These are phyloP conservation scores for Xerus rutilus DNA, from an alignment of 2,797 vertebrate species.

Conservation along the genomic window DNA sequence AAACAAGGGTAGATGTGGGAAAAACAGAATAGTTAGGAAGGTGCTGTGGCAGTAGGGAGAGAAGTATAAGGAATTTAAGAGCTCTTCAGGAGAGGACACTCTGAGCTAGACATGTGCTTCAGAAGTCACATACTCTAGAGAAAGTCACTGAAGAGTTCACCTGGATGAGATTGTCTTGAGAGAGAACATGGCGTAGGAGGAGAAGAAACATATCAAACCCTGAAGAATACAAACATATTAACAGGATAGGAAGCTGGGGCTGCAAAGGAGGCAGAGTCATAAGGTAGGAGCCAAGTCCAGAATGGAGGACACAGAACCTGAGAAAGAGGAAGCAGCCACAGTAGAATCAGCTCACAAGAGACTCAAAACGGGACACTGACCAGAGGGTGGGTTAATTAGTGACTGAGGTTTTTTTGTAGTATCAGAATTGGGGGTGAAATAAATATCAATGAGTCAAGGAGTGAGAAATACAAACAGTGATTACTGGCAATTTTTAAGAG, in stretches of 20 bases:
- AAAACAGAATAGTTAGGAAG: not conserved
- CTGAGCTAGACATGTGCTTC: not conserved
- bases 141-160: not conserved
- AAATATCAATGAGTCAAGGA: not conserved
- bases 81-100: not conserved
- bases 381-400: not conserved
- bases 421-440: not conserved
- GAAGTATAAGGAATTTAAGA: not conserved
- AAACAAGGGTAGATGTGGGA: not conserved
- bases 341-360: not conserved
- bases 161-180: not conserved
- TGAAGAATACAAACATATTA: not conserved
- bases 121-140: not conserved
- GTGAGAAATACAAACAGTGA: conserved; percentile 27
- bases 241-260: not conserved
- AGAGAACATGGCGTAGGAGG: not conserved
- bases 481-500: not conserved
- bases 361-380: not conserved
- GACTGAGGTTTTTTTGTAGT: not conserved
- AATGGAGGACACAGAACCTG: not conserved
- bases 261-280: not conserved
- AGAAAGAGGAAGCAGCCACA: not conserved
- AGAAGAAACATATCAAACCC: not conserved
- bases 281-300: not conserved
- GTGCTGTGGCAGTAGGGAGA: not conserved